Conservation (phyloP, 2,888 invertebrate genomes). For the Amiota mariae region DNA sequence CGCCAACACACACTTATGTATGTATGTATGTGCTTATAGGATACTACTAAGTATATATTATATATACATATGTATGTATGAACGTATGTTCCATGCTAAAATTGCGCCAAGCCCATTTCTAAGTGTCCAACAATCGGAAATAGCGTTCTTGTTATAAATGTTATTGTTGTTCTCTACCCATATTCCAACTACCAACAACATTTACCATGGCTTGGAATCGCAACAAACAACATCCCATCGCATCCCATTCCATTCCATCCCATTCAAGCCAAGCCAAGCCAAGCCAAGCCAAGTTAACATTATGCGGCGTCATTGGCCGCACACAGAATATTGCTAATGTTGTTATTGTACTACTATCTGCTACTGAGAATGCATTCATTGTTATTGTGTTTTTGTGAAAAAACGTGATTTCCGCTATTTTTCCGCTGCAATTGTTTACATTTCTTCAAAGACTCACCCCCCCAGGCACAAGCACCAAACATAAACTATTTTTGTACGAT, state of each 20-base stretch:
- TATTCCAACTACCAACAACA: too few relatives aligned
- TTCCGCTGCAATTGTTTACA: conserved; percentile 52
- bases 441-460: conserved; percentile 16
- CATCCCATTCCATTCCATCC: too few relatives aligned
- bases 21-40: too few relatives aligned
- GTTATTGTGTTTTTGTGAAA: conserved; percentile 28
- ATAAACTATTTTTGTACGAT: too few relatives aligned
- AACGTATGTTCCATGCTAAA: neutral
- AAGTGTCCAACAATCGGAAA: conserved; percentile 44
- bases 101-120: conserved; percentile 13
- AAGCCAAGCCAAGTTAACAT: too few relatives aligned
- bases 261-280: too few relatives aligned
- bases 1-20: conserved; percentile 36
- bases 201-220: too few relatives aligned
- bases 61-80: too few relatives aligned
- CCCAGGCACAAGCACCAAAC: neutral
- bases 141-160: neutral
- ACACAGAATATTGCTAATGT: neutral
- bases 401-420: conserved; percentile 63
- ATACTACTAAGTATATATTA: too few relatives aligned
- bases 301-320: neutral
- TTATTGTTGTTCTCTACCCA: too few relatives aligned
- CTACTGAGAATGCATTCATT: neutral
- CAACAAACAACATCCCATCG: too few relatives aligned
- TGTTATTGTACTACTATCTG: neutral